Conservation (phyloP, 2,888 invertebrate genomes). For the Bursaphelenchus okinawaensis region DNA sequence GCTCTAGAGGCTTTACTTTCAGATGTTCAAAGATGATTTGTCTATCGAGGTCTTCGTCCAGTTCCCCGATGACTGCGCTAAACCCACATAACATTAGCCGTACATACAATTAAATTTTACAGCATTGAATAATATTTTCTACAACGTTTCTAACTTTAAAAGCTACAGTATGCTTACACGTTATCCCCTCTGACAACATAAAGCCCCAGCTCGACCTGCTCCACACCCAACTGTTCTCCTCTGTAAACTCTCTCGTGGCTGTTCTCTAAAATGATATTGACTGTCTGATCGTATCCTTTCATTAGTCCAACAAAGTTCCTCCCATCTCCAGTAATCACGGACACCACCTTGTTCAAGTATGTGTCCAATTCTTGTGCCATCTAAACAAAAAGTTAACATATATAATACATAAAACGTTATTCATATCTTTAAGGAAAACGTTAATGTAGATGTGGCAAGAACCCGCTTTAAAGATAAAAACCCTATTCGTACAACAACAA, state of each 20-base stretch:
- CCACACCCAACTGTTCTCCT: conserved; percentile 71
- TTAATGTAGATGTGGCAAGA: not conserved
- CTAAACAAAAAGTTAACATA: not conserved
- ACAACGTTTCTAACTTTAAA: not conserved
- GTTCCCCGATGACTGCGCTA: conserved; percentile 66
- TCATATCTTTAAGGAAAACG: not conserved
- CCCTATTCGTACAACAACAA: too few species aligned
- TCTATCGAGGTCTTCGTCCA: conserved; percentile 64
- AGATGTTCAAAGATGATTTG: conserved; percentile 63
- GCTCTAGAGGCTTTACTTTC: conserved; percentile 63
- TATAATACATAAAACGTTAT: not conserved
- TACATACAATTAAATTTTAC: conserved; percentile 5
- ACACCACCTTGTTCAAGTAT: conserved; percentile 62
- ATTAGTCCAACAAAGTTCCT: conserved; percentile 91
- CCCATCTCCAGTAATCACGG: conserved; percentile 91
- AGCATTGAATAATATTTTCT: not conserved
- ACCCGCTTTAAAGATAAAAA: too few species aligned
- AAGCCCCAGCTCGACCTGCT: conserved; percentile 87
- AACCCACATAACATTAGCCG: conserved; percentile 31
- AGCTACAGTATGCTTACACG: conserved; percentile 69
- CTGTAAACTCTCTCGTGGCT: conserved; percentile 84
- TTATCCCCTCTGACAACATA: conserved; percentile 98
- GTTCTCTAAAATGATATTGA: conserved; percentile 93
- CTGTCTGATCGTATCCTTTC: conserved; percentile 98
- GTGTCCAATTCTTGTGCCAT: conserved; percentile 50